A percentile compares a stretch with the other conserved stretches of the same genome.
Evolutionary conservation across 2,113 vertebrate species (phyloP).

Genomic region (Alligator mississippiensis): DNA sequence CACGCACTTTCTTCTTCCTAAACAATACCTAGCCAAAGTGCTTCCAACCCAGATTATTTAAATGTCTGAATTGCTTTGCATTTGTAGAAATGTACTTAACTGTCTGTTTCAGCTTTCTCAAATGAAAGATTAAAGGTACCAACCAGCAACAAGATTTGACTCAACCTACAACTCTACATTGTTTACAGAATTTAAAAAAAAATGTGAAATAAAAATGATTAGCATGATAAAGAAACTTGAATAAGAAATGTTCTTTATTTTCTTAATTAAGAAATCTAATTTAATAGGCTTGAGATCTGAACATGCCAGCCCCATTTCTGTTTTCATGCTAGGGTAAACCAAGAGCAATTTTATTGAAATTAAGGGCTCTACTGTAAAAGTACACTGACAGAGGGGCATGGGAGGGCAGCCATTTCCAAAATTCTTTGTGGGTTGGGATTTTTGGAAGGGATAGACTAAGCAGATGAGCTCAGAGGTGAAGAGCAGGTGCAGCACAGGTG

Average conservation of each 20-base stretch:
- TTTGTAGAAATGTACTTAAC: neutral
- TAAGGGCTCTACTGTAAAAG: neutral
- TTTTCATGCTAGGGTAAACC: neutral
- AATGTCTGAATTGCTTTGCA: neutral
- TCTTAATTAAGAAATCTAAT: neutral
- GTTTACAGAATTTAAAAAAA: neutral
- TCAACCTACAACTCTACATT: neutral
- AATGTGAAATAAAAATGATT: no score
- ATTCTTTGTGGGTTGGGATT: neutral
- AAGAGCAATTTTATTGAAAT: neutral
- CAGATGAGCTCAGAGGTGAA: neutral
- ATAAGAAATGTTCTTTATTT: neutral
- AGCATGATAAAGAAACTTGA: neutral
- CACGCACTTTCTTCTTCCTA: neutral
- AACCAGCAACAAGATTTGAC: no score
- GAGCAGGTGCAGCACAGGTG: neutral
- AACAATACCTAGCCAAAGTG: neutral
- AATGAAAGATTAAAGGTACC: neutral
- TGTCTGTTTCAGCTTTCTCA: neutral
- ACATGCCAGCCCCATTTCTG: neutral
- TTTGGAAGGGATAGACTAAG: neutral
- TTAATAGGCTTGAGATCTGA: neutral
- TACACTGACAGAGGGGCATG: no score
- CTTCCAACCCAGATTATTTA: neutral
- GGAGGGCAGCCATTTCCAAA: neutral